Percentiles rank a stretch among this genome's conserved stretches.
These are phyloP conservation scores for Idaea biselata DNA, from an alignment of 2,888 invertebrate genomes.

Conservation along the genomic window DNA sequence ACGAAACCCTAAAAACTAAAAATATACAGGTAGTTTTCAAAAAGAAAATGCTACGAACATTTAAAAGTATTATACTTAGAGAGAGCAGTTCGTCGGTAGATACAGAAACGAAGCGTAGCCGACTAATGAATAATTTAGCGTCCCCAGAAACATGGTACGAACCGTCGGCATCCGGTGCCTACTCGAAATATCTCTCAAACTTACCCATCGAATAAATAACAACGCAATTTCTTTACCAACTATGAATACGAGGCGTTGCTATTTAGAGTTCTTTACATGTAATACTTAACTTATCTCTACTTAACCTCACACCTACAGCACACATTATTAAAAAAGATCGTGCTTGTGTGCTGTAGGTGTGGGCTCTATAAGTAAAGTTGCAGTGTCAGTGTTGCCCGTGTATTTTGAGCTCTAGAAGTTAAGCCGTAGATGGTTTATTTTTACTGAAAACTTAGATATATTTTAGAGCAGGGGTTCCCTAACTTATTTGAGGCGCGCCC, in stretches of 20 bases:
- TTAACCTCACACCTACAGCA: too few species aligned
- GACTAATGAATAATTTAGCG: constrained; percentile 44
- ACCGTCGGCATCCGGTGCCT: constrained; percentile 29
- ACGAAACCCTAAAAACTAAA: background rate
- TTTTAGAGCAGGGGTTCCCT: too few species aligned
- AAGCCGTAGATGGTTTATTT: too few species aligned
- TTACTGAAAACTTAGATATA: too few species aligned
- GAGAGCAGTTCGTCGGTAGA: constrained; percentile 20
- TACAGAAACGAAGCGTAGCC: constrained; percentile 27
- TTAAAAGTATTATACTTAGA: constrained; percentile 6
- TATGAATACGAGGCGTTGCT: background rate
- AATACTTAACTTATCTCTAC: too few species aligned
- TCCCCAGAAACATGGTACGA: constrained; percentile 32
- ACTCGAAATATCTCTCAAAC: constrained; percentile 26
- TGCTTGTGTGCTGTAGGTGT: too few species aligned
- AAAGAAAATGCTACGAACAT: background rate
- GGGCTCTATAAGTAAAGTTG: too few species aligned
- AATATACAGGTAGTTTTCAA: background rate
- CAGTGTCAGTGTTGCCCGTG: too few species aligned
- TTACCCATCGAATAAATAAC: constrained; percentile 21
- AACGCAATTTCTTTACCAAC: constrained; percentile 3
- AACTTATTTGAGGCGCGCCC: too few species aligned
- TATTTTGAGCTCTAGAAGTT: too few species aligned
- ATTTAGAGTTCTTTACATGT: background rate
- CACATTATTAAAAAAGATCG: too few species aligned